Percentiles rank a stretch among this genome's conserved stretches.
phyloP scores from a whole-genome alignment of 2,113 vertebrate genomes.

The Tachysurus vachellii region DNA sequence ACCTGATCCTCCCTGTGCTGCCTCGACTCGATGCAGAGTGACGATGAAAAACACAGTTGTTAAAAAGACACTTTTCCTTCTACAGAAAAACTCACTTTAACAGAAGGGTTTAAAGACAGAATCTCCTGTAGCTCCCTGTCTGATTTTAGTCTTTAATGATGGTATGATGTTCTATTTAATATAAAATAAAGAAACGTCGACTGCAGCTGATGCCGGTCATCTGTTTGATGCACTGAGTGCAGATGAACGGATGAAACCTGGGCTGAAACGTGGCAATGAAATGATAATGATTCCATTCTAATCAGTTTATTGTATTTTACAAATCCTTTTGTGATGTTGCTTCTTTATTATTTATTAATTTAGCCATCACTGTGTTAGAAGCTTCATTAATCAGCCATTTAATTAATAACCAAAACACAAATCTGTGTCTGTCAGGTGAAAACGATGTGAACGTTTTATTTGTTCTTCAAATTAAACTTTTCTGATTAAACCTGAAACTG shows the following conservation, averaged over 20 bases:
- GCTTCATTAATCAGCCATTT: neutral
- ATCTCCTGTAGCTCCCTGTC: neutral
- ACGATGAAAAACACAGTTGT: conserved; percentile 29
- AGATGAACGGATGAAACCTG: neutral
- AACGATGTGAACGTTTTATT: neutral
- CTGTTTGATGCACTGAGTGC: neutral
- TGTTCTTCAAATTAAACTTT: neutral
- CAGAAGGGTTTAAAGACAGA: neutral
- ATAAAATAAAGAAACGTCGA: neutral
- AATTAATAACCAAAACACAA: neutral
- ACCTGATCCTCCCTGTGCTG: conserved; percentile 95
- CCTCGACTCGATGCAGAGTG: conserved; percentile 88
- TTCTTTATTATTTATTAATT: neutral
- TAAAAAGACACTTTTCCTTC: neutral
- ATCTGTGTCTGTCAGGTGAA: neutral
- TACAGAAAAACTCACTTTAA: neutral
- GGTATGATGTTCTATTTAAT: neutral
- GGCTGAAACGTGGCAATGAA: neutral
- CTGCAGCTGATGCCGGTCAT: neutral
- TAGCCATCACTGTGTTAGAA: neutral
- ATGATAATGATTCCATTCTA: neutral
- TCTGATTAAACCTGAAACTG: neutral
- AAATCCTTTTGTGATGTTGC: neutral
- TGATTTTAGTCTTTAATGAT: neutral
- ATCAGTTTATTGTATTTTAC: neutral